These are phyloP conservation scores for Lethrus apterus DNA, from an alignment of 1,140 invertebrate genomes.

Conservation along the genomic window DNA sequence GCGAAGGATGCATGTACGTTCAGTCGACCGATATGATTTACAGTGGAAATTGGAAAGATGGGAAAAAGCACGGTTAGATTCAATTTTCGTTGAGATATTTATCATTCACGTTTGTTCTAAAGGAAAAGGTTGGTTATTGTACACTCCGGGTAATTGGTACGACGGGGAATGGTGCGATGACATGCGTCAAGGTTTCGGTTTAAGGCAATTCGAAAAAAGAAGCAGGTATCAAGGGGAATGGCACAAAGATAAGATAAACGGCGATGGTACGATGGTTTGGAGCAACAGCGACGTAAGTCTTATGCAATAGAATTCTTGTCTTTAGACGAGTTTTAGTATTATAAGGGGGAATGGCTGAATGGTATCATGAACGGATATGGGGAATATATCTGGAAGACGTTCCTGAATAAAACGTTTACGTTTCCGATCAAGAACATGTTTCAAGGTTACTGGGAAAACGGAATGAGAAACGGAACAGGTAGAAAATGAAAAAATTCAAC, in stretches of 20 bases:
- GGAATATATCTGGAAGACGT: slow-evolving; percentile 48
- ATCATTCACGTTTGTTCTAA: no score
- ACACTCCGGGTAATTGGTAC: slow-evolving; percentile 33
- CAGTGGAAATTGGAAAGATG: slow-evolving; percentile 45
- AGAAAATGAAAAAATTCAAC: no score
- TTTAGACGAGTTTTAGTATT: slow-evolving; percentile 37
- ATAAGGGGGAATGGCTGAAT: slow-evolving; percentile 48
- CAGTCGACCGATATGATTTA: slow-evolving; percentile 43
- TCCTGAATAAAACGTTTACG: slow-evolving; percentile 44
- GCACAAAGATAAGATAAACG: slow-evolving; percentile 43
- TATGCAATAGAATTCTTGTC: slow-evolving; percentile 5
- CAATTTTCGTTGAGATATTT: slow-evolving; percentile 34
- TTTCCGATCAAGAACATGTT: slow-evolving; percentile 45
- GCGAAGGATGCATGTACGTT: slow-evolving; percentile 46
- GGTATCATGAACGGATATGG: slow-evolving; percentile 49
- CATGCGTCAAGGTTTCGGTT: slow-evolving; percentile 44
- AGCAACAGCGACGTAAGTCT: slow-evolving; percentile 47
- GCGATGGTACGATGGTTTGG: slow-evolving; percentile 50
- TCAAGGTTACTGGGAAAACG: slow-evolving; percentile 47
- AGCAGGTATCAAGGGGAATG: slow-evolving; percentile 50
- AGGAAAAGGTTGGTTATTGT: slow-evolving; percentile 40
- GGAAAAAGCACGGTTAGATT: slow-evolving; percentile 44
- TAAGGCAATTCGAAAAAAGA: slow-evolving; percentile 41
- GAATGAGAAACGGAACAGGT: slow-evolving; percentile 46
- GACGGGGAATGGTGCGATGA: slow-evolving; percentile 42